These are phyloP conservation scores for Morpho achilles DNA, from an alignment of 2,888 invertebrate genomes.

Conservation along the genomic window DNA sequence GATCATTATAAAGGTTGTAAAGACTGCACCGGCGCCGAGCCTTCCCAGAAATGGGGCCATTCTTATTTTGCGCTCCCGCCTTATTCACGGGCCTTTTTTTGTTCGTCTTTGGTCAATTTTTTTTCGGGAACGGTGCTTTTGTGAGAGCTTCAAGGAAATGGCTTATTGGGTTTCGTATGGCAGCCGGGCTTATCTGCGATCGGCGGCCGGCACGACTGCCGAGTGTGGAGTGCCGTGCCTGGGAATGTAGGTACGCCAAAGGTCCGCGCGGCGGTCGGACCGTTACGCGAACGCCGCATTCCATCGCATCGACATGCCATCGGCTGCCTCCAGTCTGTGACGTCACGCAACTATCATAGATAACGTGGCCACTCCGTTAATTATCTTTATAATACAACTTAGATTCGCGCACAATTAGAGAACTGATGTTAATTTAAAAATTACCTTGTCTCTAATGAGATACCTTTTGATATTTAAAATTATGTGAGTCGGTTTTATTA, in stretches of 20 bases:
- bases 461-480: too few relatives aligned
- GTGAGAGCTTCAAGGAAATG: constrained; percentile 74
- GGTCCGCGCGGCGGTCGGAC: constrained; percentile 41
- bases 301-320: constrained; percentile 42
- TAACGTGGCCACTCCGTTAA: constrained; percentile 29
- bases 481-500: too few relatives aligned
- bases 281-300: constrained; percentile 47
- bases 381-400: constrained; percentile 3
- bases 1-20: constrained; percentile 74
- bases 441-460: not conserved
- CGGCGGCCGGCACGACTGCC: constrained; percentile 34
- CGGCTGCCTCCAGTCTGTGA: constrained; percentile 34
- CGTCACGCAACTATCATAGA: constrained; percentile 36
- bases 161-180: constrained; percentile 75
- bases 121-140: constrained; percentile 67
- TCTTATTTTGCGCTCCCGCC: constrained; percentile 77
- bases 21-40: constrained; percentile 72
- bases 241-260: constrained; percentile 49
- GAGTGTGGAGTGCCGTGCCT: constrained; percentile 36
- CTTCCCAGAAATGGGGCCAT: constrained; percentile 74
- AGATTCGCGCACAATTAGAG: not conserved
- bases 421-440: constrained; percentile 3
- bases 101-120: constrained; percentile 63
- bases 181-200: constrained; percentile 66
- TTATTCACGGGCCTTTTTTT: constrained; percentile 66